phyloP scores from a whole-genome alignment of 1,140 invertebrate genomes.

The Drosophila pandora region DNA sequence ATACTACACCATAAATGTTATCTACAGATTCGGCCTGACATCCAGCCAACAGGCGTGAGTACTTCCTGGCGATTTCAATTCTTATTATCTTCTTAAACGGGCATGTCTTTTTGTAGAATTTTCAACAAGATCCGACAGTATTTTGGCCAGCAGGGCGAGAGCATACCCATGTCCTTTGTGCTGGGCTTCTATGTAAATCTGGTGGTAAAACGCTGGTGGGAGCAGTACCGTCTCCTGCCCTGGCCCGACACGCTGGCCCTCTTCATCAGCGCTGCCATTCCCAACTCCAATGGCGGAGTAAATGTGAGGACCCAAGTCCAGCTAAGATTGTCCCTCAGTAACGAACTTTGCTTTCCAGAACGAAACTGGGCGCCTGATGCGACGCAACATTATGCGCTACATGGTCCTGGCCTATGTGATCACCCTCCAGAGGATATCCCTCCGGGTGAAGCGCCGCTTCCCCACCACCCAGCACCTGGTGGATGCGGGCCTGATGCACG shows the following conservation, averaged over 20 bases:
- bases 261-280: slow-evolving; percentile 94
- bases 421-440: slow-evolving; percentile 92
- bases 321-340: neutral
- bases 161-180: slow-evolving; percentile 96
- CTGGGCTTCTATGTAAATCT: slow-evolving; percentile 96
- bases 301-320: slow-evolving; percentile 87
- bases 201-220: slow-evolving; percentile 96
- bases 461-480: slow-evolving; percentile 95
- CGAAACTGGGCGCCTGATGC: slow-evolving; percentile 92
- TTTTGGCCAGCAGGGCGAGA: slow-evolving; percentile 92
- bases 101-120: slow-evolving; percentile 84
- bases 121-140: slow-evolving; percentile 92
- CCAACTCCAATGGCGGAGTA: slow-evolving; percentile 87
- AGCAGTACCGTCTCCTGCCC: slow-evolving; percentile 94
- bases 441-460: slow-evolving; percentile 94
- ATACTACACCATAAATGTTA: slow-evolving; percentile 94
- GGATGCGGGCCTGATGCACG: slow-evolving; percentile 95
- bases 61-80: neutral
- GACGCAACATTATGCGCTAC: slow-evolving; percentile 95
- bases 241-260: slow-evolving; percentile 96
- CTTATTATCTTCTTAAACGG: neutral
- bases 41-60: slow-evolving; percentile 92
- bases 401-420: slow-evolving; percentile 94
- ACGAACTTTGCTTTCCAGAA: slow-evolving; percentile 85
- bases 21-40: slow-evolving; percentile 94